Evolutionary conservation across 2,113 vertebrate species (phyloP).

Genomic region (Chascanopsetta lugubris): DNA sequence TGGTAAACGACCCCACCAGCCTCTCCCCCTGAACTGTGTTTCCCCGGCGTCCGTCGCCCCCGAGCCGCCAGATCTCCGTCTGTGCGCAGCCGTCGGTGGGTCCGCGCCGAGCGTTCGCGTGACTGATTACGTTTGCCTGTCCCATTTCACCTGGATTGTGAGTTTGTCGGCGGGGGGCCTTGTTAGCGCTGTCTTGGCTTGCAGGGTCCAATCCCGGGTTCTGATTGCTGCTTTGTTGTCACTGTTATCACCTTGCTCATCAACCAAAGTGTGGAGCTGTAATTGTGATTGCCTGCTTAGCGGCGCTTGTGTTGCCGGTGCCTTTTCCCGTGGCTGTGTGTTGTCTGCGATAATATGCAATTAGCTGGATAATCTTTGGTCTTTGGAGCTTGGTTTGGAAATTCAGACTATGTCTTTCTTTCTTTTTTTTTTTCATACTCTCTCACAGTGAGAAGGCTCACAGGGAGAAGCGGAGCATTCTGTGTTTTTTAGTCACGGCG

Average conservation of each 20-base stretch:
- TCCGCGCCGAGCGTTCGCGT: slow-evolving; percentile 3
- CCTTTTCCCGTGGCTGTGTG: slow-evolving; percentile 47
- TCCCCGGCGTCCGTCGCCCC: not conserved
- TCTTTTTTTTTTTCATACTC: not conserved
- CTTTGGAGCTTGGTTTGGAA: slow-evolving; percentile 53
- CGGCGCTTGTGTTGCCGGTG: slow-evolving; percentile 31
- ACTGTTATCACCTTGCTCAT: slow-evolving; percentile 73
- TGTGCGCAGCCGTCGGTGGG: not conserved
- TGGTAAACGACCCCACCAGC: too few species aligned
- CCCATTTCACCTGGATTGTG: slow-evolving; percentile 43
- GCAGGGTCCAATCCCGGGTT: slow-evolving; percentile 61
- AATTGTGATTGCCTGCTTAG: slow-evolving; percentile 72
- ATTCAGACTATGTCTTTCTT: slow-evolving; percentile 1
- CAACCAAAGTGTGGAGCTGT: slow-evolving; percentile 61
- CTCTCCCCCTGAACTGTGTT: not conserved
- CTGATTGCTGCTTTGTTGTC: slow-evolving; percentile 73
- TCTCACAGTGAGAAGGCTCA: not conserved
- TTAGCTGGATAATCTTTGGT: slow-evolving; percentile 66
- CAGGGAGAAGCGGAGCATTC: not conserved
- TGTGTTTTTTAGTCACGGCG: not conserved
- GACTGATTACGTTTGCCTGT: slow-evolving; percentile 51
- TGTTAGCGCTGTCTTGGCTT: slow-evolving; percentile 59
- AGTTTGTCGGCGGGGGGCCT: slow-evolving; percentile 49
- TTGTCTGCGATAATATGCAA: slow-evolving; percentile 68
- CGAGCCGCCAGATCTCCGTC: not conserved